phyloP scores from a whole-genome alignment of 2,888 invertebrate genomes.

The Drosophila longiperda region DNA sequence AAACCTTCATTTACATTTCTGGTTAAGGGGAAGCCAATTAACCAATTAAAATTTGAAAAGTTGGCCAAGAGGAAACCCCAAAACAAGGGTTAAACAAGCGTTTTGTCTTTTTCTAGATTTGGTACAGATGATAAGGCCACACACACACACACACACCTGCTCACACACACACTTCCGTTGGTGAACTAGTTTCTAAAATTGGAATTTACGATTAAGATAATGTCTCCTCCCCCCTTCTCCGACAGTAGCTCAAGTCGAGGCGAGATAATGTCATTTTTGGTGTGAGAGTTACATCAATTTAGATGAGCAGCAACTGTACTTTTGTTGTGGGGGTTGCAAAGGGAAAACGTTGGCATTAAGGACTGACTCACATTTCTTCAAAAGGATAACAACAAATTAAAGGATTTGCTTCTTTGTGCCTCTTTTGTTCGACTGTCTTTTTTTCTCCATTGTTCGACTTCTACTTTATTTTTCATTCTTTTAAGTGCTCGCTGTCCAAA shows the following conservation, averaged over 20 bases:
- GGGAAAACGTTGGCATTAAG: slow-evolving; percentile 40
- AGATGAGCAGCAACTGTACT: slow-evolving; percentile 40
- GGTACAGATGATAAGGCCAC: slow-evolving; percentile 42
- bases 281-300: slow-evolving; percentile 63
- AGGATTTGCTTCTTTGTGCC: slow-evolving; percentile 63
- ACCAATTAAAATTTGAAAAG: slow-evolving; percentile 73
- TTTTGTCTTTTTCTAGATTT: slow-evolving; percentile 53
- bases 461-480: slow-evolving; percentile 27
- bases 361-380: slow-evolving; percentile 62
- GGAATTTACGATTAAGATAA: slow-evolving; percentile 58
- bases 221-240: slow-evolving; percentile 11
- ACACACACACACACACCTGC: slow-evolving; percentile 55
- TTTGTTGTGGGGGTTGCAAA: slow-evolving; percentile 2
- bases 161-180: slow-evolving; percentile 31
- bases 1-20: slow-evolving; percentile 58
- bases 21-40: slow-evolving; percentile 68
- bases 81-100: slow-evolving; percentile 49
- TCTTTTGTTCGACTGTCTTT: slow-evolving; percentile 41
- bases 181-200: slow-evolving; percentile 44
- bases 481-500: slow-evolving; percentile 29
- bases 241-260: slow-evolving; percentile 46
- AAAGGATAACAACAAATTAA: slow-evolving; percentile 73
- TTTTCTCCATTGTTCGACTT: slow-evolving; percentile 34
- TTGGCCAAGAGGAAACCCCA: slow-evolving; percentile 33
- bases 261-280: slow-evolving; percentile 55